Percentiles rank a stretch among this genome's conserved stretches.
These are phyloP conservation scores for Bruchidius siliquastri DNA, from an alignment of 2,888 invertebrate species.

Conservation along the genomic window DNA sequence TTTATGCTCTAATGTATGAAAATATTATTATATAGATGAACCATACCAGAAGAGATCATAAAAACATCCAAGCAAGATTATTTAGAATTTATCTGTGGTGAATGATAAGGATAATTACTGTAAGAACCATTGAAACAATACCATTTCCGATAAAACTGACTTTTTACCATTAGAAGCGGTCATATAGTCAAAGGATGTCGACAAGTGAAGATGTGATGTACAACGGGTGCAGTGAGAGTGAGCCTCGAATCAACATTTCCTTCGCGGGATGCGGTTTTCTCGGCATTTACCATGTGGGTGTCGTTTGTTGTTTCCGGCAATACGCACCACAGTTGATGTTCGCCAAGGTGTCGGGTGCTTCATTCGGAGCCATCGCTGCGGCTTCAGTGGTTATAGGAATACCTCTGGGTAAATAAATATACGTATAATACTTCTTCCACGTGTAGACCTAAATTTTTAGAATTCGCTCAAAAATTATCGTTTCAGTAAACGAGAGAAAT, in stretches of 20 bases:
- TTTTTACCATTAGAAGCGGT: background rate
- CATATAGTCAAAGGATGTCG: background rate
- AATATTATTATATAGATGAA: background rate
- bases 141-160: background rate
- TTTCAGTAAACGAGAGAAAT: too few relatives aligned
- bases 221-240: background rate
- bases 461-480: too few relatives aligned
- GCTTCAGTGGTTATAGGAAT: constrained; percentile 81
- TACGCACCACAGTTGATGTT: constrained; percentile 88
- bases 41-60: background rate
- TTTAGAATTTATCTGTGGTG: background rate
- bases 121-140: background rate
- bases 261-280: constrained; percentile 99
- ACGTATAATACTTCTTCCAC: background rate
- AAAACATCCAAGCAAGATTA: background rate
- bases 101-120: background rate
- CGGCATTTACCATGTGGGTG: constrained; percentile 98
- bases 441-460: too few relatives aligned
- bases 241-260: constrained; percentile 73
- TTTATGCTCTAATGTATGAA: background rate
- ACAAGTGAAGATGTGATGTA: background rate
- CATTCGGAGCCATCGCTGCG: constrained; percentile 89
- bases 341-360: constrained; percentile 90
- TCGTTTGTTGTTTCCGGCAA: constrained; percentile 92
- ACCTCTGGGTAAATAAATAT: constrained; percentile 68